Evolutionary conservation across 2,888 invertebrate genomes (phyloP).

Genomic region (Nephrotoma appendiculata): DNA sequence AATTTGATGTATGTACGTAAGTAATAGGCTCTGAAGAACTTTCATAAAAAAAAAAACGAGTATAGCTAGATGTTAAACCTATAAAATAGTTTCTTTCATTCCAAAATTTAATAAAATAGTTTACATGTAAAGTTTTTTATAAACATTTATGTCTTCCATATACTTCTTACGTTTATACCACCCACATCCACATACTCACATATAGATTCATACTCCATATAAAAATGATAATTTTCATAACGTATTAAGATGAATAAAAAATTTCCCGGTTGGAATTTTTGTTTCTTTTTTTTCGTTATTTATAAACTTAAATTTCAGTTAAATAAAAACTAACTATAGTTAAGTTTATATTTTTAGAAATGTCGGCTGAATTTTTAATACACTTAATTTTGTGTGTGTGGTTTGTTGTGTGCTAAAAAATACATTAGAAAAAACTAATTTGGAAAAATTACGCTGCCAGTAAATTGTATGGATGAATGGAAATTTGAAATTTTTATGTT

Average conservation of each 20-base stretch:
- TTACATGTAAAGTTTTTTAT: not conserved
- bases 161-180: not conserved
- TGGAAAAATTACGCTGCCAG: not conserved
- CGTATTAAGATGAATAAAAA: not conserved
- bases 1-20: no score
- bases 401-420: not conserved
- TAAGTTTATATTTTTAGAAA: not conserved
- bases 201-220: not conserved
- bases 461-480: not conserved
- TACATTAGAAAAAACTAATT: not conserved
- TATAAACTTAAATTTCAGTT: not conserved
- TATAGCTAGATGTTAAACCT: not conserved
- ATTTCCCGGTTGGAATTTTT: not conserved
- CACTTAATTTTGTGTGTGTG: not conserved
- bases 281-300: not conserved
- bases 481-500: no score
- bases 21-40: not conserved
- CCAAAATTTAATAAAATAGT: not conserved
- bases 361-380: not conserved
- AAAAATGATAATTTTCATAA: not conserved
- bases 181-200: not conserved
- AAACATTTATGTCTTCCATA: not conserved
- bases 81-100: not conserved
- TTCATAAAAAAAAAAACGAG: not conserved
- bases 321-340: not conserved